A percentile compares a stretch with the other conserved stretches of the same genome.
These are phyloP conservation scores for Phenganax stokvisi DNA, from an alignment of 92 coral and sea anemone genomes.

Conservation along the genomic window DNA sequence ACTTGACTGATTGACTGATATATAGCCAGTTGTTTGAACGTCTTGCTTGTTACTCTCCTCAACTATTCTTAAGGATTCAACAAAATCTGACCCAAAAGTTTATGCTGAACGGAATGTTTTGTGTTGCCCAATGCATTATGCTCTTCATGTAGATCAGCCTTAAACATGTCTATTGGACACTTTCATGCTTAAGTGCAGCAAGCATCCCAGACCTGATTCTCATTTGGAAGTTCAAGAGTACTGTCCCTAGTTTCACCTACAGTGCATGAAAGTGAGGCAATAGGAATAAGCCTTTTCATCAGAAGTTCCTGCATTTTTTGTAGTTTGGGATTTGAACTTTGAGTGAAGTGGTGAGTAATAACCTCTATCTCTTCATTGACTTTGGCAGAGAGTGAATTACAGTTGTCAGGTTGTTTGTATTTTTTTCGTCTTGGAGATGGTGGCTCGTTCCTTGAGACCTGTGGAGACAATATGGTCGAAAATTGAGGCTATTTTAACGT, in stretches of 20 bases:
- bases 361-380: slow-evolving; percentile 5
- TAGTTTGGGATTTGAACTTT: neutral
- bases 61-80: slow-evolving; percentile 40
- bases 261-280: slow-evolving; percentile 38
- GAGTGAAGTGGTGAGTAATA: neutral
- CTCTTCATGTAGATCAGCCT: slow-evolving; percentile 14
- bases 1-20: neutral
- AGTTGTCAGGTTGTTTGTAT: neutral
- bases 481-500: neutral
- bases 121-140: slow-evolving; percentile 36
- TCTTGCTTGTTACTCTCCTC: slow-evolving; percentile 44
- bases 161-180: slow-evolving; percentile 11
- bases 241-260: slow-evolving; percentile 34
- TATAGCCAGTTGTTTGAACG: slow-evolving; percentile 34
- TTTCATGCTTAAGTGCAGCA: slow-evolving; percentile 25
- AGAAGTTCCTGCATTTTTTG: slow-evolving; percentile 22
- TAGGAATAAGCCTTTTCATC: neutral
- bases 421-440: neutral
- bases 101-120: slow-evolving; percentile 37
- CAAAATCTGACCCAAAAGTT: slow-evolving; percentile 49
- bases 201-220: neutral
- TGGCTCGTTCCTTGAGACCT: neutral
- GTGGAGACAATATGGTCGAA: neutral
- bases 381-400: neutral
- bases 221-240: slow-evolving; percentile 33